phyloP scores from a whole-genome alignment of 2,113 vertebrate species.

The Turnix velox region DNA sequence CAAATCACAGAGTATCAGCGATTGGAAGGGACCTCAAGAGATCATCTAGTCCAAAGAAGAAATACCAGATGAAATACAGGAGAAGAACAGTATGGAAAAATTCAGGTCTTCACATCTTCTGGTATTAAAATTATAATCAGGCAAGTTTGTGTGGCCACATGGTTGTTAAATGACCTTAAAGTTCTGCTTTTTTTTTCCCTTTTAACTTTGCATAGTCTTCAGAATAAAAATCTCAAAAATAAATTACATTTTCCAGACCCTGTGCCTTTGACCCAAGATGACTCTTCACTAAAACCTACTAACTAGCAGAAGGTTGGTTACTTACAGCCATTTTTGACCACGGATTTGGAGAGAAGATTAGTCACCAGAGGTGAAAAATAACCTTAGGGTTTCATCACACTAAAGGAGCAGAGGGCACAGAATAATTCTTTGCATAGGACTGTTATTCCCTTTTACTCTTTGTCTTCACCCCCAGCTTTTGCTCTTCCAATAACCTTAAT shows the following conservation, averaged over 20 bases:
- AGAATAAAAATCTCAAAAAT: constrained; percentile 23
- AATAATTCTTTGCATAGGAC: neutral
- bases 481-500: neutral
- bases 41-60: too few species aligned
- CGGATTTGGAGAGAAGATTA: neutral
- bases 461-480: neutral
- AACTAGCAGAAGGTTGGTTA: neutral
- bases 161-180: constrained; percentile 52
- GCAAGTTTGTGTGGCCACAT: neutral
- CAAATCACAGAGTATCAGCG: too few species aligned
- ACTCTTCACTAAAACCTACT: neutral
- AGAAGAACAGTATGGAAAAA: neutral
- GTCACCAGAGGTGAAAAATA: neutral
- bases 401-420: neutral
- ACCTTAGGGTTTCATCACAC: neutral
- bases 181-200: neutral
- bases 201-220: neutral
- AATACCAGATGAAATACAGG: too few species aligned
- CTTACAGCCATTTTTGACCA: neutral
- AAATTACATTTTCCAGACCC: constrained; percentile 27
- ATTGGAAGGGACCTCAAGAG: too few species aligned
- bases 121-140: constrained; percentile 6
- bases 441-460: neutral
- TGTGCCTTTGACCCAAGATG: neutral
- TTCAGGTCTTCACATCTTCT: neutral